Conservation (phyloP, 2,888 invertebrate genomes). For the Andrena haemorrhoa region DNA sequence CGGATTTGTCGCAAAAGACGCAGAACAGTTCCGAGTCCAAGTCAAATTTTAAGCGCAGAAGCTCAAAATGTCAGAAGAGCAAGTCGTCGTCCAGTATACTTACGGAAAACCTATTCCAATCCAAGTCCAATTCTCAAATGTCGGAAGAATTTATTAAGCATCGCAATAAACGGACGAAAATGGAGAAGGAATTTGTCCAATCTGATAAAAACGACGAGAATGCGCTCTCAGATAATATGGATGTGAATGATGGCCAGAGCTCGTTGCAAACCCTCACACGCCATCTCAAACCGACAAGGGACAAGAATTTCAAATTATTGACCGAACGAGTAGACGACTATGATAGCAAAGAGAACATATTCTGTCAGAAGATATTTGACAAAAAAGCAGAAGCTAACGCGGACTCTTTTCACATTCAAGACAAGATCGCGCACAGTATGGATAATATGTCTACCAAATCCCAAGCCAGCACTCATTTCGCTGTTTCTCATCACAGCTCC, state of each 20-base stretch:
- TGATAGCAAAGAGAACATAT: constrained; percentile 73
- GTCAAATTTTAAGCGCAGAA: constrained; percentile 79
- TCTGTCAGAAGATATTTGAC: constrained; percentile 59
- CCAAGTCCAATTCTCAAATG: constrained; percentile 71
- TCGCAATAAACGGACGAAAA: constrained; percentile 78
- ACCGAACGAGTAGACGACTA: constrained; percentile 77
- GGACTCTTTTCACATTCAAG: constrained; percentile 24
- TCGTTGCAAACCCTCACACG: constrained; percentile 79
- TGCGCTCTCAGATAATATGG: constrained; percentile 72
- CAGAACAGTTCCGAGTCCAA: constrained; percentile 73
- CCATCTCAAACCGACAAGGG: constrained; percentile 79
- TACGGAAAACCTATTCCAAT: constrained; percentile 73
- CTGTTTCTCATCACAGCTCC: constrained; percentile 82
- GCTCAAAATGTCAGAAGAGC: constrained; percentile 76
- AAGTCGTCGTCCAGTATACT: constrained; percentile 73
- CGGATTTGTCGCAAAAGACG: constrained; percentile 74
- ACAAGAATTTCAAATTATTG: constrained; percentile 77
- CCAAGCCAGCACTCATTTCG: constrained; percentile 79
- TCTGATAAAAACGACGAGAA: constrained; percentile 57
- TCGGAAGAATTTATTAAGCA: constrained; percentile 75
- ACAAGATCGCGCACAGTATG: constrained; percentile 61
- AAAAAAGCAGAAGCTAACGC: constrained; percentile 63
- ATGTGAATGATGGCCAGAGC: constrained; percentile 79
- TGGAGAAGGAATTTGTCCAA: constrained; percentile 69
- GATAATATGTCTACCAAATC: constrained; percentile 80